Base-by-base conservation (phyloP, 2,113 vertebrate genomes). In the Anguilla japonica region DNA sequence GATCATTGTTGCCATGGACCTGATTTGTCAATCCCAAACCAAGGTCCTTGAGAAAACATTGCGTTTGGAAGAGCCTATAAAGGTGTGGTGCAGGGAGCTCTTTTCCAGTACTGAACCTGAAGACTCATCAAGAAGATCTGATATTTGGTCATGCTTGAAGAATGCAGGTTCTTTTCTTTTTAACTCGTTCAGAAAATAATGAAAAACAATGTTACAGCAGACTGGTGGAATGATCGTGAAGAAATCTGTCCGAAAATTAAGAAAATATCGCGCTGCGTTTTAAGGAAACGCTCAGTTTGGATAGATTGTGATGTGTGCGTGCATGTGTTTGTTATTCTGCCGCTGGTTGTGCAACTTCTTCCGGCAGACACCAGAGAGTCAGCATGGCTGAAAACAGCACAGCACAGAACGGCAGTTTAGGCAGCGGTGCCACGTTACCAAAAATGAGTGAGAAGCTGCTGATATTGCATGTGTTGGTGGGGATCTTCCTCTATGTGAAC, bases 401-500 rank as follows among this genome's bases (percentile, higher is more conserved):
- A n/a, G 43, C 84, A 79, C n/a, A 50, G 67, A 79, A 79, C n/a
- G 14, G 8, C 11, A 85, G 41, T 41, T 78, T 75, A 50, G n/a
- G 57, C 41, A 46, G n/a, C 43, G 14, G 43, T 9, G 26, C 20
- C 20, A 29, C 6, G 4, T 14, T 15, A 3, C 8, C 13, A 11
- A 26, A 16, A 34, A 5, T 79, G 43, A 83, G 29, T 83, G 81
- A 50, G 81, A 41, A 82, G 46, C 22, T 71, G 22, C 14, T 67
- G 57, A 53, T 79, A 46, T 71, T 85, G n/a, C 84, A 85, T n/a
- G 71, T 85, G 8, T 11, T 85, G n/a, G 71, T 79, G 41, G 43
- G 67, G 84, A 18, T 87, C 22, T 89, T 83, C 75, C 56, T 71
- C 15, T 89, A 87, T 26, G 3, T 88, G 22, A 43, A 86, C 41